Conservation (phyloP, 2,888 invertebrate species). For the Brenthis hecate region DNA sequence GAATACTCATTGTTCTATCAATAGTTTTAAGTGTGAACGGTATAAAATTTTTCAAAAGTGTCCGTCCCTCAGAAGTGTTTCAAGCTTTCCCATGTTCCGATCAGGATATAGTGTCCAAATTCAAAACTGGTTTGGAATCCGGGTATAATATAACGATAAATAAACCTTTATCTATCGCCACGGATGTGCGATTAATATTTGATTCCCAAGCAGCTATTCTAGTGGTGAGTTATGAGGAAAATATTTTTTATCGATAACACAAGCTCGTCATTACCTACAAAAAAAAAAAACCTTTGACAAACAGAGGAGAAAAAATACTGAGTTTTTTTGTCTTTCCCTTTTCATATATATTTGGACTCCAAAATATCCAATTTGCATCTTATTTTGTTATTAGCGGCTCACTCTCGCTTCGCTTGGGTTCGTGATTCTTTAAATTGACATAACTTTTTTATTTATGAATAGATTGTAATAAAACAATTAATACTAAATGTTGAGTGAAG, state of each 20-base stretch:
- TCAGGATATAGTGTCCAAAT: slow-evolving; percentile 15
- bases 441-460: too few relatives aligned
- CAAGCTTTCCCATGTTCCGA: slow-evolving; percentile 21
- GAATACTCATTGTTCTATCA: slow-evolving; percentile 3
- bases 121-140: slow-evolving; percentile 11
- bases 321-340: too few relatives aligned
- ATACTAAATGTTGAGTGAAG: too few relatives aligned
- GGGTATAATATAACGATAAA: slow-evolving; percentile 34
- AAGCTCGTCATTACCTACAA: not conserved
- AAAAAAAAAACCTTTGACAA: too few relatives aligned
- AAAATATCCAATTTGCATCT: too few relatives aligned
- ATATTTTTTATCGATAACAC: not conserved
- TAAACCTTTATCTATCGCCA: slow-evolving; percentile 15
- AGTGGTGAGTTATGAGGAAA: slow-evolving; percentile 16
- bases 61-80: not conserved
- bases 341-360: too few relatives aligned
- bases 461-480: too few relatives aligned
- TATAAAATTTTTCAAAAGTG: slow-evolving; percentile 32
- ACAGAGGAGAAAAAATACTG: too few relatives aligned
- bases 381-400: too few relatives aligned
- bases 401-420: too few relatives aligned
- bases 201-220: slow-evolving; percentile 30
- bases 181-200: slow-evolving; percentile 24
- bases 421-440: too few relatives aligned
- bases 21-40: slow-evolving; percentile 20